Conservation (phyloP, 2,113 vertebrate species). For the Propithecus coquereli region DNA sequence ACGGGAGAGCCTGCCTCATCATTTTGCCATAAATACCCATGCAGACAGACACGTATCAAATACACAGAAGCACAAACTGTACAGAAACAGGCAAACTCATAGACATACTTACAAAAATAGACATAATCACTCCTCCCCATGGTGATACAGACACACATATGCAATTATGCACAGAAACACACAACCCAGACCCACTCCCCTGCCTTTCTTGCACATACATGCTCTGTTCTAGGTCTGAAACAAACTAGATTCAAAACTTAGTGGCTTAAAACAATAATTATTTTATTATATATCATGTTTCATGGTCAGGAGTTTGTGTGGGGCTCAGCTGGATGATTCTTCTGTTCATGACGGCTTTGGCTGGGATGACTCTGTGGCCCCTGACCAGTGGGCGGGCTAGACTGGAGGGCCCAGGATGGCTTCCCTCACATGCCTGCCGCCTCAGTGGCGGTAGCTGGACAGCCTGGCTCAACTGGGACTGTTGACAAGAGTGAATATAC, state of each 20-base stretch:
- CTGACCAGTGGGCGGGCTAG: neutral
- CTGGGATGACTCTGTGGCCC: neutral
- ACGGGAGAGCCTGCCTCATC: neutral
- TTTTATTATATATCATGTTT: neutral
- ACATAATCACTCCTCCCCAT: neutral
- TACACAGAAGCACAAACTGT: neutral
- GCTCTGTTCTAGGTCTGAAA: neutral
- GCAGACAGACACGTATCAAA: neutral
- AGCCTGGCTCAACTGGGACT: neutral
- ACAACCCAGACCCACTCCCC: neutral
- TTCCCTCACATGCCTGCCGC: neutral
- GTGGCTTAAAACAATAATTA: neutral
- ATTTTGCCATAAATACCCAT: neutral
- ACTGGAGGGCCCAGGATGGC: neutral
- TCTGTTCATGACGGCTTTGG: fast-evolving
- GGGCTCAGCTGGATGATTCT: neutral
- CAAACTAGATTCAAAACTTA: neutral
- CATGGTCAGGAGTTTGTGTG: neutral
- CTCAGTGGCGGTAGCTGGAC: neutral
- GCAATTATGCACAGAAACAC: neutral
- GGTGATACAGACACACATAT: neutral
- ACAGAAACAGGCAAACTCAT: neutral
- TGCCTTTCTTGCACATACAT: fast-evolving
- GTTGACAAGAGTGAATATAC: neutral
- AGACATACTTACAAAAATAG: neutral